Percentiles rank a stretch among this genome's conserved stretches.
Conservation (phyloP, 30 jellyfish, hydroid and myxozoan genomes). For the Pelagia noctiluca region DNA sequence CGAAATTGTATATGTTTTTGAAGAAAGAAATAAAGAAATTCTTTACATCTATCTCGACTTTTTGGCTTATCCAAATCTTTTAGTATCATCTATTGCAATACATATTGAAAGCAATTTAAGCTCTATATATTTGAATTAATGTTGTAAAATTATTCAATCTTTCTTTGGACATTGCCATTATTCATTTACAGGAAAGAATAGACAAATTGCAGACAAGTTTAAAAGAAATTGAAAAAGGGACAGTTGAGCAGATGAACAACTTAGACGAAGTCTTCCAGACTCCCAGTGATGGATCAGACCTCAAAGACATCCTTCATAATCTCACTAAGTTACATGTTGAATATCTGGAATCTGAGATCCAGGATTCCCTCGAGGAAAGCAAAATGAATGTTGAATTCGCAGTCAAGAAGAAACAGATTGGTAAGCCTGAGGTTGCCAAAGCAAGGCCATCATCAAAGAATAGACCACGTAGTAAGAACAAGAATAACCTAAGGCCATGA, state of each 20-base stretch:
- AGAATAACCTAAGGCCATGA: conserved; percentile 2
- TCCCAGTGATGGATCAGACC: conserved; percentile 7
- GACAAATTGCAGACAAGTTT: conserved; percentile 27
- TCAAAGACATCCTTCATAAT: conserved; percentile 19
- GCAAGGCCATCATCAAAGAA: conserved; percentile 41
- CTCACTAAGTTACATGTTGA: conserved; percentile 54
- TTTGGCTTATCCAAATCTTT: background rate
- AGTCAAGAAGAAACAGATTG: conserved; percentile 16
- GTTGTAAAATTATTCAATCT: background rate
- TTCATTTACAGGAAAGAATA: conserved; percentile 34
- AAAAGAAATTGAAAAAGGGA: conserved; percentile 17
- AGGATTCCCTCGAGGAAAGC: conserved; percentile 53
- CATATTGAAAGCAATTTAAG: background rate
- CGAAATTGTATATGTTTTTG: too few species aligned
- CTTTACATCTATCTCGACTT: background rate
- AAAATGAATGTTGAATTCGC: conserved; percentile 33
- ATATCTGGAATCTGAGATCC: conserved; percentile 55
- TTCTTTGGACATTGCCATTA: background rate
- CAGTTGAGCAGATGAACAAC: conserved; percentile 1
- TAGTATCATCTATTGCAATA: background rate
- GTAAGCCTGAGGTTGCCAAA: conserved; percentile 37
- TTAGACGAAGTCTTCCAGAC: conserved; percentile 7
- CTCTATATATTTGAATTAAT: background rate
- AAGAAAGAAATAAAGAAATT: background rate
- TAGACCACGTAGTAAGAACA: conserved; percentile 41